Evolutionary conservation across 2,113 vertebrate species (phyloP).

Genomic region (Sardina pilchardus): DNA sequence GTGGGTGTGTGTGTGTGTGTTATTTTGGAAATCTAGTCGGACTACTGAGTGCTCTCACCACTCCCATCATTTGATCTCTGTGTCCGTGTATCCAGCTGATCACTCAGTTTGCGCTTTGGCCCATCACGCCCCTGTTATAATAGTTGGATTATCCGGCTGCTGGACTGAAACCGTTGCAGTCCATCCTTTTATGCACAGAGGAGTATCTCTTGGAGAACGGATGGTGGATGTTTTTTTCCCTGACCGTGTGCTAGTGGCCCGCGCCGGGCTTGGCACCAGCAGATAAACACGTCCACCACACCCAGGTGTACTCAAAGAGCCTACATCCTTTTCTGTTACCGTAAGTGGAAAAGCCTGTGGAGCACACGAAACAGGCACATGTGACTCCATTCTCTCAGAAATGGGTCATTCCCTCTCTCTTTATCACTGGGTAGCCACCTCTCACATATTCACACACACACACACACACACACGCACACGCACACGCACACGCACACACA

Average conservation of each 20-base stretch:
- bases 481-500: background rate
- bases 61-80: background rate
- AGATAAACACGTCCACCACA: background rate
- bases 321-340: background rate
- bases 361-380: background rate
- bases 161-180: too few species aligned
- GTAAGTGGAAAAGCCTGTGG: background rate
- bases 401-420: background rate
- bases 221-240: background rate
- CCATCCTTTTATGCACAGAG: background rate
- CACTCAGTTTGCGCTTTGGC: background rate
- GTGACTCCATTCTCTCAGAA: background rate
- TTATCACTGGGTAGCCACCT: background rate
- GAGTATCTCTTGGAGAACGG: background rate
- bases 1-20: background rate
- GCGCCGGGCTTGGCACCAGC: background rate
- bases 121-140: background rate
- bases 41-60: background rate
- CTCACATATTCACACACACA: background rate
- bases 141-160: background rate
- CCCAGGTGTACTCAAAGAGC: background rate
- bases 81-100: background rate
- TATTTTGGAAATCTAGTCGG: slow-evolving; percentile 6
- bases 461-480: background rate
- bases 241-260: background rate